Base-by-base conservation (phyloP, 1,140 invertebrate genomes). In the Mamestra configurata region DNA sequence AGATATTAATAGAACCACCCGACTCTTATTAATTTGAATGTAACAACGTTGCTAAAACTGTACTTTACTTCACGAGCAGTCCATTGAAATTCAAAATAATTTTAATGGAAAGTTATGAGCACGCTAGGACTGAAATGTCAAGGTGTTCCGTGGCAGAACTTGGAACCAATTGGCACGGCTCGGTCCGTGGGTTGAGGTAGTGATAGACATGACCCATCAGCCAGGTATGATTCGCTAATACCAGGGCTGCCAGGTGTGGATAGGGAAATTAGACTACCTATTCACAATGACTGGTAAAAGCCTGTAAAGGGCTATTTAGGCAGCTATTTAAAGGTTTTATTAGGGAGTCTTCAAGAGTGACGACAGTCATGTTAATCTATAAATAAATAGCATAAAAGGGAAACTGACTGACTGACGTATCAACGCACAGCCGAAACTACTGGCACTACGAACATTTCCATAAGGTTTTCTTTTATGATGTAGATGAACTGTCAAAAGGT, bases 51-150 rank as follows among this genome's bases (percentile, higher is more conserved):
- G 37, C 20, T 46, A 24, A 46, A 68, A 68, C 64, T 27, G 13
- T 64, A 64, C 40, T 64, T 64, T 11, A 40, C 31, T 40, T 40
- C 35, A 64, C 40, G 20, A 68, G 24, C 64, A 13, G 40, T 40
- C n/a, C 35, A 31, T 53, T 49, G 43, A 49, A 71, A 71, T 51
- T 18, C 4, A 20, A 51, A 43, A 35, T 43, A 18, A 53, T 71
- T 71, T 71, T 10, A 51, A 51, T 24, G 20, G 1, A 43, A 46
- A 68, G 27, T 64, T 68, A 68, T 22, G 43, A 71, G 22, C 24
- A 20, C 15, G 22, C 24, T 18, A 51, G 15, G 2, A n/a, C n/a
- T n/a, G 15, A 4, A 71, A 49, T 24, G 64, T 68, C 64, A 68
- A 46, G 64, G 64, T 27, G 64, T 46, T 24, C 24, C 40, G 40